phyloP scores from a whole-genome alignment of 2,797 vertebrate species.

The Nannoperca australis region DNA sequence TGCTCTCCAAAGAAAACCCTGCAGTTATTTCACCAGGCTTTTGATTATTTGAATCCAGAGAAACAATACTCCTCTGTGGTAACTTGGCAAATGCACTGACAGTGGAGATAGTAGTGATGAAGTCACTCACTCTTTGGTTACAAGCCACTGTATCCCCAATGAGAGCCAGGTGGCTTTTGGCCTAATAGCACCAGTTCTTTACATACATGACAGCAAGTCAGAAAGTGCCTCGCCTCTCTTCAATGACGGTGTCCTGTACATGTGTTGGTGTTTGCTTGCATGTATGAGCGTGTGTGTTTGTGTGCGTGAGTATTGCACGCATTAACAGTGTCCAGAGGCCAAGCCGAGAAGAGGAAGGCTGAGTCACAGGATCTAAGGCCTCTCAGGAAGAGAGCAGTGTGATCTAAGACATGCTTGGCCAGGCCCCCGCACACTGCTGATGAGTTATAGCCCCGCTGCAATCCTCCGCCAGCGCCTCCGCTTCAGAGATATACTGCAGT shows the following conservation, averaged over 20 bases:
- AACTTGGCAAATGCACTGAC: conserved; percentile 46
- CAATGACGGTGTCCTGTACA: not conserved
- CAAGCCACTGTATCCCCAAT: conserved; percentile 48
- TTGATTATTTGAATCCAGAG: conserved; percentile 57
- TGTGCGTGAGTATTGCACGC: conserved; percentile 22
- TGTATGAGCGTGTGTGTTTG: conserved; percentile 12
- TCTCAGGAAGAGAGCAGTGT: conserved; percentile 79
- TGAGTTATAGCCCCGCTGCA: conserved; percentile 71
- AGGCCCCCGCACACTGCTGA: conserved; percentile 67
- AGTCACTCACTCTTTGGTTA: conserved; percentile 72
- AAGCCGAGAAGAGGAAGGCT: conserved; percentile 73
- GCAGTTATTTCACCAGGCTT: conserved; percentile 44
- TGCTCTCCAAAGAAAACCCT: conserved; percentile 52
- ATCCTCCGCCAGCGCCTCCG: conserved; percentile 55
- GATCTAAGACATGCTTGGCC: conserved; percentile 76
- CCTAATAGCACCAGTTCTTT: conserved; percentile 35
- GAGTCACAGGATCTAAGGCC: conserved; percentile 78
- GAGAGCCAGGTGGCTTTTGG: conserved; percentile 47
- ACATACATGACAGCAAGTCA: conserved; percentile 49
- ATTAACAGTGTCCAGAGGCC: conserved; percentile 55
- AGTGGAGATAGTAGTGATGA: conserved; percentile 67
- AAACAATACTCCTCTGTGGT: conserved; percentile 61
- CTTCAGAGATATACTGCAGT: conserved; percentile 65
- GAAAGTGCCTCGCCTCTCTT: conserved; percentile 24
- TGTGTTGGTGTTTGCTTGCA: conserved; percentile 19